phyloP scores from a whole-genome alignment of 2,113 vertebrate species.

The Mellivora capensis region DNA sequence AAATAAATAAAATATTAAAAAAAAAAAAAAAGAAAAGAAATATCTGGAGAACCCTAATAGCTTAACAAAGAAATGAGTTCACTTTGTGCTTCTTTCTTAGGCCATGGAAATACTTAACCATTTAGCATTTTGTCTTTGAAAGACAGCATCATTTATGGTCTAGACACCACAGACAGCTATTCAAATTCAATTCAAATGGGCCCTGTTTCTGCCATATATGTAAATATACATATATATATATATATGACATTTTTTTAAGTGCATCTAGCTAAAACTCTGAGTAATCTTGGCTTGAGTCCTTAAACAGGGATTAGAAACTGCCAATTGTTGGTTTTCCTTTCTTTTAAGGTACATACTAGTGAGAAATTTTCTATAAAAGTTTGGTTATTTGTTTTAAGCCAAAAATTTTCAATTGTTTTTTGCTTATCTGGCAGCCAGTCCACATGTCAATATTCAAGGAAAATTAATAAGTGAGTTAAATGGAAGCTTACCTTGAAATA shows the following conservation, averaged over 20 bases:
- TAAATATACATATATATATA: too few species aligned
- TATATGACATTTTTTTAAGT: slow-evolving; percentile 57
- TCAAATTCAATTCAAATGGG: slow-evolving; percentile 73
- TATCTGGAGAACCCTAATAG: slow-evolving; percentile 53
- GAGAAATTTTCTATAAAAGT: slow-evolving; percentile 47
- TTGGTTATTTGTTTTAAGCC: slow-evolving; percentile 37
- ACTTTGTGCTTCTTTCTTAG: slow-evolving; percentile 40
- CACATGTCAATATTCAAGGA: slow-evolving; percentile 28
- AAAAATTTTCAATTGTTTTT: slow-evolving; percentile 50
- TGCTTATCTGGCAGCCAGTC: slow-evolving; percentile 46
- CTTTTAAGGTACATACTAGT: background rate
- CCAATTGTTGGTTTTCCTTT: slow-evolving; percentile 53
- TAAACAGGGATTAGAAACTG: slow-evolving; percentile 61
- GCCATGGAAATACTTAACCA: slow-evolving; percentile 62
- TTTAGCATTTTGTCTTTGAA: slow-evolving; percentile 77
- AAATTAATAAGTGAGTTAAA: slow-evolving; percentile 56
- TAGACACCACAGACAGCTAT: slow-evolving; percentile 73
- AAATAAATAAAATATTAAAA: too few species aligned
- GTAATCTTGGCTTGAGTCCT: slow-evolving; percentile 63
- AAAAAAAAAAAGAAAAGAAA: too few species aligned
- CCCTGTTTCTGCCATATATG: slow-evolving; percentile 64
- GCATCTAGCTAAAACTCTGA: slow-evolving; percentile 67
- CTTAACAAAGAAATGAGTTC: slow-evolving; percentile 62
- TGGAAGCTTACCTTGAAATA: slow-evolving; percentile 47
- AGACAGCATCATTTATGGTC: slow-evolving; percentile 76